phyloP scores from a whole-genome alignment of 2,113 vertebrate species.

The Telmatochromis brichardi region DNA sequence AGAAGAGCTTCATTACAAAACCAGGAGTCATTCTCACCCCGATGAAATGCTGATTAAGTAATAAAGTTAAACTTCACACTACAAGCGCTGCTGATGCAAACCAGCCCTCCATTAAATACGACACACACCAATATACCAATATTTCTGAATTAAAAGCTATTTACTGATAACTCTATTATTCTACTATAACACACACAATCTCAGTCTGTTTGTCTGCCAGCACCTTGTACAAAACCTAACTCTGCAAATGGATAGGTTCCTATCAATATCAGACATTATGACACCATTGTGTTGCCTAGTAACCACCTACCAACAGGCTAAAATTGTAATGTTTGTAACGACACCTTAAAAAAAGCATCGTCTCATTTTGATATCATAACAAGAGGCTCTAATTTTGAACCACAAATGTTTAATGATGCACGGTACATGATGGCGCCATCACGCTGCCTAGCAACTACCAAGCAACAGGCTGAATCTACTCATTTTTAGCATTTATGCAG shows the following conservation, averaged over 20 bases:
- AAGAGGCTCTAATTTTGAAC: neutral
- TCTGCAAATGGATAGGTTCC: neutral
- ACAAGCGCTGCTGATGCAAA: neutral
- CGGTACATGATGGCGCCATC: neutral
- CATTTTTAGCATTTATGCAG: neutral
- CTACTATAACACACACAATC: neutral
- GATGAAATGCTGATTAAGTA: neutral
- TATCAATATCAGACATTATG: neutral
- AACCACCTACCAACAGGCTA: neutral
- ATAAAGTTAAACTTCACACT: neutral
- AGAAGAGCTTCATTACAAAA: neutral
- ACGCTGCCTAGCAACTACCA: neutral
- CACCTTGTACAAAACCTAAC: neutral
- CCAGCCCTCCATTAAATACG: neutral
- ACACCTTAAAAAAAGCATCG: neutral
- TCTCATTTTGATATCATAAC: neutral
- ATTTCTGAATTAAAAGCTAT: neutral
- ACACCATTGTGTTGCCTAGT: neutral
- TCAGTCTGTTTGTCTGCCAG: neutral
- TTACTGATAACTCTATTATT: neutral
- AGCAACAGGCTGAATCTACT: neutral
- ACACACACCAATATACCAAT: neutral
- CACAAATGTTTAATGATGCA: neutral
- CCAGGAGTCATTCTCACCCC: neutral
- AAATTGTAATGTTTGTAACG: neutral